Percentiles rank a stretch among this genome's conserved stretches.
phyloP scores from a whole-genome alignment of 2,888 invertebrate genomes.

The Glaucopsyche alexis region DNA sequence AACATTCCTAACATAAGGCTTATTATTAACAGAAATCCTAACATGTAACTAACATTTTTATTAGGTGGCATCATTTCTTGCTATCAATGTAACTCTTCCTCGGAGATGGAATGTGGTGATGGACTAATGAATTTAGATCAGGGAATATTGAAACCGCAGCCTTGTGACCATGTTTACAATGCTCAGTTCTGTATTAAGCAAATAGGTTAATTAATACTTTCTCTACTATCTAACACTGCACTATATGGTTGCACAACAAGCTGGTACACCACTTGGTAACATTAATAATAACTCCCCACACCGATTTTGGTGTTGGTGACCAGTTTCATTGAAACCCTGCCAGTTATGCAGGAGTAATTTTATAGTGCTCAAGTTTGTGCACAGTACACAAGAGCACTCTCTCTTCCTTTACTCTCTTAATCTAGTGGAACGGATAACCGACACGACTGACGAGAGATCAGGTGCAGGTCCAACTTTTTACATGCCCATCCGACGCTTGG shows the following conservation, averaged over 20 bases:
- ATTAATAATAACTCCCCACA: too few species aligned
- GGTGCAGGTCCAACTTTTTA: too few species aligned
- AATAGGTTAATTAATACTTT: conserved; percentile 67
- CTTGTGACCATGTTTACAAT: conserved; percentile 87
- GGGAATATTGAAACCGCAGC: conserved; percentile 77
- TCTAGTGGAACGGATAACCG: too few species aligned
- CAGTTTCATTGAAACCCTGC: too few species aligned
- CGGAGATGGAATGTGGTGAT: conserved; percentile 84
- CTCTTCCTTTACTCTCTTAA: too few species aligned
- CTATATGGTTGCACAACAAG: background rate
- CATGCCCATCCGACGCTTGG: too few species aligned
- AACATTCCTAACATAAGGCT: background rate
- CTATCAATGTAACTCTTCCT: conserved; percentile 88
- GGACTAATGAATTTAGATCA: conserved; percentile 81
- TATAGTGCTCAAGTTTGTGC: too few species aligned
- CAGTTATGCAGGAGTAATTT: too few species aligned
- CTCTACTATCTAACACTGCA: background rate
- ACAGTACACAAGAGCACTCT: too few species aligned
- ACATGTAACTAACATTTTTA: conserved; percentile 34
- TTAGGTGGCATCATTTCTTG: conserved; percentile 81
- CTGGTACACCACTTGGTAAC: background rate
- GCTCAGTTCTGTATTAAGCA: conserved; percentile 92
- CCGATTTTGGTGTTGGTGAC: too few species aligned
- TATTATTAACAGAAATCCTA: background rate
- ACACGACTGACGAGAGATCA: too few species aligned